Evolutionary conservation across 2,113 vertebrate genomes (phyloP).

Genomic region (Otus sunia): DNA sequence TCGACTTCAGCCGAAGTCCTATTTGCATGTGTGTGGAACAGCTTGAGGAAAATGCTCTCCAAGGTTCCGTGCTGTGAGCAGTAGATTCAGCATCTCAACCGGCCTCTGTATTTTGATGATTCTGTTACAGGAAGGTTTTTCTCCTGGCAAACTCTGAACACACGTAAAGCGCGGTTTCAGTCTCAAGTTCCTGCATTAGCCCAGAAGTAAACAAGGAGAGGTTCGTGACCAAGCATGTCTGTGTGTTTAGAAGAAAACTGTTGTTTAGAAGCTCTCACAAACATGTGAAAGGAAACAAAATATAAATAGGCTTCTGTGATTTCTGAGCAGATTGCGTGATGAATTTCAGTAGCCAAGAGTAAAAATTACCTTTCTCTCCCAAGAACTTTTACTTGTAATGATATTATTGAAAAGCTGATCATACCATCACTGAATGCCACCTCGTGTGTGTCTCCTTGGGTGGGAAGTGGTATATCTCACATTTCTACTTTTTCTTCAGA

Average conservation of each 20-base stretch:
- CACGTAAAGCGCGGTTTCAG: background rate
- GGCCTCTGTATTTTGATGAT: background rate
- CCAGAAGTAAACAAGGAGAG: background rate
- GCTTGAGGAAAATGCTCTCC: background rate
- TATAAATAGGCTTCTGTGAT: background rate
- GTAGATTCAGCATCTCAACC: background rate
- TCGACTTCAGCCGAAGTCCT: background rate
- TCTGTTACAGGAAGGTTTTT: background rate
- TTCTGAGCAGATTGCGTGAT: background rate
- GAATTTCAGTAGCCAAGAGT: background rate
- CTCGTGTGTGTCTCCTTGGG: background rate
- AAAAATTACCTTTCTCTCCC: background rate
- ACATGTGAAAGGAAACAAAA: background rate
- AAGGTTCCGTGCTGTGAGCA: background rate
- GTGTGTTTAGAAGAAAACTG: background rate
- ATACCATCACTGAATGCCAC: background rate
- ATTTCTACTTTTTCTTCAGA: background rate
- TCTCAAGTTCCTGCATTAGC: background rate
- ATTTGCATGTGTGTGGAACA: background rate
- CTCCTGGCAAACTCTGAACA: background rate
- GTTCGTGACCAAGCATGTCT: background rate
- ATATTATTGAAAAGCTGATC: background rate
- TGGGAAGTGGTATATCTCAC: background rate
- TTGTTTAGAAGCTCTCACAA: background rate
- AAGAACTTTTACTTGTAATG: background rate